phyloP scores from a whole-genome alignment of 1,140 invertebrate species.

The Penaeus japonicus region DNA sequence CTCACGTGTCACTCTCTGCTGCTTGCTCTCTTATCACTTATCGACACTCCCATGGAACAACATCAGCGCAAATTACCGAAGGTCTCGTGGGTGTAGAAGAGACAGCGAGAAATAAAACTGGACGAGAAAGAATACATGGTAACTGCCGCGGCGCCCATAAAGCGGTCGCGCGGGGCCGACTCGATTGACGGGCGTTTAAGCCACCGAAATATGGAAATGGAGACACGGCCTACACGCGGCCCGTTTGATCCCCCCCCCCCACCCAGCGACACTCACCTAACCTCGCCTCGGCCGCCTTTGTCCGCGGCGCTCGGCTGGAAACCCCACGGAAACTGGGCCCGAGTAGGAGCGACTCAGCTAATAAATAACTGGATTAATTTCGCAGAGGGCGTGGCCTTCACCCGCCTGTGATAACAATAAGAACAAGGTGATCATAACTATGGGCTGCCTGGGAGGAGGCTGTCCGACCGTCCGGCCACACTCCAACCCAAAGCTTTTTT shows the following conservation, averaged over 20 bases:
- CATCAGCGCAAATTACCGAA: too few relatives aligned
- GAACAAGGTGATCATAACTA: not conserved
- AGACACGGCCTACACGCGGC: not conserved
- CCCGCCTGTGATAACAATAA: not conserved
- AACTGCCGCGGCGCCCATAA: not conserved
- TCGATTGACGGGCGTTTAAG: not conserved
- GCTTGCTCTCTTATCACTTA: too few relatives aligned
- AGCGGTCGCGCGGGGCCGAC: not conserved
- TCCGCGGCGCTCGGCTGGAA: not conserved
- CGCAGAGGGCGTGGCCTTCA: not conserved
- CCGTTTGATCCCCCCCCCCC: not conserved
- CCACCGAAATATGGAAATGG: conserved; percentile 1
- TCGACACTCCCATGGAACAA: too few relatives aligned
- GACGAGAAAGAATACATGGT: not conserved
- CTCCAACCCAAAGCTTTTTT: too few relatives aligned
- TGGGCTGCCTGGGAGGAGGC: not conserved
- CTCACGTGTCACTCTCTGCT: too few relatives aligned
- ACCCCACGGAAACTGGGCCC: not conserved
- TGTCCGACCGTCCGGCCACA: too few relatives aligned
- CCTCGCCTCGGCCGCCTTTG: not conserved
- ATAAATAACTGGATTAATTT: not conserved
- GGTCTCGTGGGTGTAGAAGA: too few relatives aligned
- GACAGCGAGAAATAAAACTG: not conserved
- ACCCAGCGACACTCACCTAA: not conserved
- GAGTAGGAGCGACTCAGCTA: not conserved